Evolutionary conservation across 2,797 vertebrate species (phyloP).

Genomic region (Oreochromis grahami): DNA sequence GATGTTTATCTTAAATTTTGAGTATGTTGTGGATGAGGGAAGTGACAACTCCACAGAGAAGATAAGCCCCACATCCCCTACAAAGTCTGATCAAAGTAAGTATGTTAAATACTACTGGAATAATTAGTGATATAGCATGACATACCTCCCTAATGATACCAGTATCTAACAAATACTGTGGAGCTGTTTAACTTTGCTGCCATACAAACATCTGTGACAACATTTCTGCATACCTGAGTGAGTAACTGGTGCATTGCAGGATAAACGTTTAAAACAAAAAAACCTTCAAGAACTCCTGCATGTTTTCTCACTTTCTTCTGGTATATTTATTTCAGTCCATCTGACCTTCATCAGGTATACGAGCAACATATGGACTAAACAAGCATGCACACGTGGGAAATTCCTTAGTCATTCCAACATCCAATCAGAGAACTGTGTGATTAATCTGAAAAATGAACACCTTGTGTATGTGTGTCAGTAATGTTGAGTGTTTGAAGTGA

Average conservation of each 20-base stretch:
- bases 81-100: conserved; percentile 94
- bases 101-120: conserved; percentile 22
- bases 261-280: background rate
- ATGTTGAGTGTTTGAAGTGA: background rate
- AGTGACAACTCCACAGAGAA: conserved; percentile 85
- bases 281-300: background rate
- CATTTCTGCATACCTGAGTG: background rate
- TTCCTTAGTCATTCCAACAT: background rate
- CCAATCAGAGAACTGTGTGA: background rate
- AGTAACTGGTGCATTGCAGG: background rate
- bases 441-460: background rate
- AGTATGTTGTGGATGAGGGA: conserved; percentile 86
- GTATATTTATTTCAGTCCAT: background rate
- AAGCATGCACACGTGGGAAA: background rate
- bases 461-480: background rate
- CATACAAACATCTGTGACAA: background rate
- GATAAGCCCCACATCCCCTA: conserved; percentile 85
- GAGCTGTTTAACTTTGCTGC: background rate
- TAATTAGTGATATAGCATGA: background rate
- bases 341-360: background rate
- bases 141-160: background rate
- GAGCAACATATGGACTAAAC: background rate
- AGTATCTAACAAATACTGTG: background rate
- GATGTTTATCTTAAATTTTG: conserved; percentile 99
- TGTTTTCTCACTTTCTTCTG: background rate